Evolutionary conservation across 2,797 vertebrate species (phyloP).

Genomic region (Tarsius wallacei): DNA sequence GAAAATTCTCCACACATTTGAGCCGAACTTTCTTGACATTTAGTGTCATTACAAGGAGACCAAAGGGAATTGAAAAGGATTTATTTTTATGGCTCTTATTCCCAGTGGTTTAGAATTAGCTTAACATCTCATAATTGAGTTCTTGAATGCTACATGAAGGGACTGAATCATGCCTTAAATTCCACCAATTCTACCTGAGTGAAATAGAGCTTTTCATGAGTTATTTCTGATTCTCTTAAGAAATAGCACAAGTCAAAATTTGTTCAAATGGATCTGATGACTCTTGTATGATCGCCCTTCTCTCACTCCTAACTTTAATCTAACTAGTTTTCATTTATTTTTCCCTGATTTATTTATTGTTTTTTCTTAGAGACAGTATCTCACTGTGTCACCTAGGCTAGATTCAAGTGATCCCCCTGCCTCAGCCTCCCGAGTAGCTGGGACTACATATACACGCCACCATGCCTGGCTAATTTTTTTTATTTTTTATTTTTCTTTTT

Average conservation of each 20-base stretch:
- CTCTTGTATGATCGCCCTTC: not conserved
- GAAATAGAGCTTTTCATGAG: not conserved
- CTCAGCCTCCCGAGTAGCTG: not conserved
- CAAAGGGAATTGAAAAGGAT: constrained; percentile 24
- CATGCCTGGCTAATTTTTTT: not conserved
- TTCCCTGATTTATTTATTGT: not conserved
- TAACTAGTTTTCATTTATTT: not conserved
- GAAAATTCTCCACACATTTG: not conserved
- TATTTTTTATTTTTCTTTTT: not conserved
- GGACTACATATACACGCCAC: not conserved
- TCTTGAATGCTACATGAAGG: not conserved
- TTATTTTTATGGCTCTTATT: constrained; percentile 14
- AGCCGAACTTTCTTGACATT: constrained; percentile 30
- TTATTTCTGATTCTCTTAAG: not conserved
- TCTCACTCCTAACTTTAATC: not conserved
- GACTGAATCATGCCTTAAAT: constrained; percentile 1
- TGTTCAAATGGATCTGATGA: not conserved
- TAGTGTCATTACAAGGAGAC: constrained; percentile 4
- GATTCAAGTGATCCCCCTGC: not conserved
- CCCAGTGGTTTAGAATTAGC: constrained; percentile 34
- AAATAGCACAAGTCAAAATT: not conserved
- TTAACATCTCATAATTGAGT: constrained; percentile 37
- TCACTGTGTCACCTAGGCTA: not conserved
- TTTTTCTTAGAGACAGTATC: not conserved
- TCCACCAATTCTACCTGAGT: not conserved